Percentiles rank a stretch among this genome's conserved stretches.
phyloP scores from a whole-genome alignment of 2,113 vertebrate species.

The Crotalus horridus region DNA sequence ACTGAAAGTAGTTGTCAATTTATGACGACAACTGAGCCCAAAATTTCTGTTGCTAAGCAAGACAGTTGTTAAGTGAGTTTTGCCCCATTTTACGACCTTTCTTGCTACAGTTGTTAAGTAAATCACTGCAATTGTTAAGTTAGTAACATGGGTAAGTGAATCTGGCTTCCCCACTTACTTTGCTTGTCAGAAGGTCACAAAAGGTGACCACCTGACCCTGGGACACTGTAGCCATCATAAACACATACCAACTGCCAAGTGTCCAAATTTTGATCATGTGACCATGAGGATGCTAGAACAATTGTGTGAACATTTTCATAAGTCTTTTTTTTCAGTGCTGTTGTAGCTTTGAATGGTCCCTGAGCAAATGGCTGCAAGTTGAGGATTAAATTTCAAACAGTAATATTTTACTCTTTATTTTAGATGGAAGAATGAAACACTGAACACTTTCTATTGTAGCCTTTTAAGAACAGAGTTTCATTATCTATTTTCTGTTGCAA shows the following conservation, averaged over 20 bases:
- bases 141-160: not conserved
- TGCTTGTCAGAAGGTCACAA: not conserved
- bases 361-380: not conserved
- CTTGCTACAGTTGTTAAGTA: not conserved
- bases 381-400: conserved; percentile 14
- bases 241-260: not conserved
- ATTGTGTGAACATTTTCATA: not conserved
- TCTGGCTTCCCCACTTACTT: not conserved
- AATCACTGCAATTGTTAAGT: not conserved
- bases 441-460: not conserved
- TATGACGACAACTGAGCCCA: not conserved
- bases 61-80: not conserved
- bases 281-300: not conserved
- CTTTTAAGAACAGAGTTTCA: not conserved
- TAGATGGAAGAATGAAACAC: not conserved
- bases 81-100: not conserved
- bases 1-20: not conserved
- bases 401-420: not conserved
- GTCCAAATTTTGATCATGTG: not conserved
- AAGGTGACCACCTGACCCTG: not conserved
- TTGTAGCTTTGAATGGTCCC: not conserved
- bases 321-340: not conserved
- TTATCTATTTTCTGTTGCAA: not conserved
- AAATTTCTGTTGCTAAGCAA: not conserved
- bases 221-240: not conserved